phyloP scores from a whole-genome alignment of 2,888 invertebrate genomes.

The Antheraea yamamai region DNA sequence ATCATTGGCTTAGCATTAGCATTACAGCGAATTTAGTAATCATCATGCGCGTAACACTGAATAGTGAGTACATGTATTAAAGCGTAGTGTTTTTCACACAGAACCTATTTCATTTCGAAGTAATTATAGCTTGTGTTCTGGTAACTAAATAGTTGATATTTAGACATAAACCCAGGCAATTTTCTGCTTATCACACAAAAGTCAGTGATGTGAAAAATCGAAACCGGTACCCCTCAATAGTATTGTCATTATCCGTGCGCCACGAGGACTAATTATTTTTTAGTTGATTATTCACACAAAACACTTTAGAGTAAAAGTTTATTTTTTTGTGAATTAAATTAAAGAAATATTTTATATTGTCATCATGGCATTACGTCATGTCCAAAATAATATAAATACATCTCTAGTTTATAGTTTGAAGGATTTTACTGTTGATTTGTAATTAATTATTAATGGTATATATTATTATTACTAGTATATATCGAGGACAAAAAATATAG shows the following conservation, averaged over 20 bases:
- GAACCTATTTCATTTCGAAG: too few species aligned
- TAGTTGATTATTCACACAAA: background rate
- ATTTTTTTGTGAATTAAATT: background rate
- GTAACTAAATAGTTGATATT: too few species aligned
- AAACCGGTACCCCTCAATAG: too few species aligned
- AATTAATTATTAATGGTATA: background rate
- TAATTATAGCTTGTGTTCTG: too few species aligned
- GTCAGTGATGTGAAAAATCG: too few species aligned
- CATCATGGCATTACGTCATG: too few species aligned
- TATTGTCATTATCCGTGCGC: too few species aligned
- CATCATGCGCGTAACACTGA: background rate
- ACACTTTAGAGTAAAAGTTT: background rate
- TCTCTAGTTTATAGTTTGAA: background rate
- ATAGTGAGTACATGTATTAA: background rate
- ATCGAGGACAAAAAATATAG: background rate
- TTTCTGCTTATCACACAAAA: too few species aligned
- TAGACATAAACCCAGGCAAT: too few species aligned
- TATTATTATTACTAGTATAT: background rate
- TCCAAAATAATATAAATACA: background rate
- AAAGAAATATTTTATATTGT: too few species aligned
- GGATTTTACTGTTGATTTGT: background rate
- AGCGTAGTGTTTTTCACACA: too few species aligned
- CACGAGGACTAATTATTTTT: background rate
- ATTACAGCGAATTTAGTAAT: background rate
- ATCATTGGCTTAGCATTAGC: conserved; percentile 5